A percentile compares a stretch with the other conserved stretches of the same genome.
phyloP scores from a whole-genome alignment of 2,888 invertebrate genomes.

The Enoplolaimus lenunculus region DNA sequence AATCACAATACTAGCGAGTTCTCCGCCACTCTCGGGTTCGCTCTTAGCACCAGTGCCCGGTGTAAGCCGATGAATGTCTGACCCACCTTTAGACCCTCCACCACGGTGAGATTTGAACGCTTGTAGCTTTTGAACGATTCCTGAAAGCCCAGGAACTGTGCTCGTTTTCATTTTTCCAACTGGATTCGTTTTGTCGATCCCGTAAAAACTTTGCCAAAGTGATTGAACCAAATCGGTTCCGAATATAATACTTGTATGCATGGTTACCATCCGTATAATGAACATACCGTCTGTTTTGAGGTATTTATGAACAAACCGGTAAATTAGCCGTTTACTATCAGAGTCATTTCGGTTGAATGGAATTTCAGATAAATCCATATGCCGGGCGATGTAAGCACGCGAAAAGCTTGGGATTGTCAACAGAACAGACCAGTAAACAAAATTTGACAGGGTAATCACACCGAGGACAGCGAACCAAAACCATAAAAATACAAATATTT shows the following conservation, averaged over 20 bases:
- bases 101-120: too few species aligned
- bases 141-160: too few species aligned
- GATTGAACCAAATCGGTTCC: constrained; percentile 35
- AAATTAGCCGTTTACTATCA: constrained; percentile 23
- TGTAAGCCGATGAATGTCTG: too few species aligned
- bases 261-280: constrained; percentile 37
- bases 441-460: constrained; percentile 30
- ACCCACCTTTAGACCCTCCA: too few species aligned
- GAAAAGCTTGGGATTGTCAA: constrained; percentile 29
- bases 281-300: constrained; percentile 37
- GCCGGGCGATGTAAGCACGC: constrained; percentile 33
- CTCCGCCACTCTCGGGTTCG: too few species aligned
- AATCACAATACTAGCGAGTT: too few species aligned
- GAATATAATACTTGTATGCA: constrained; percentile 37
- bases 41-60: too few species aligned
- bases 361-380: constrained; percentile 38
- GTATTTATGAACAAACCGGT: constrained; percentile 32
- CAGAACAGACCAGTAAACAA: constrained; percentile 35
- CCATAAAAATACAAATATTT: constrained; percentile 37
- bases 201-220: constrained; percentile 33
- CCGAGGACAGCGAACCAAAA: constrained; percentile 34
- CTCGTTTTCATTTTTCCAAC: too few species aligned
- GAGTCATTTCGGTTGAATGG: constrained; percentile 29
- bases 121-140: too few species aligned
- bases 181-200: constrained; percentile 27